Base-by-base conservation (phyloP, 2,888 invertebrate species). In the Spilosoma lubricipeda region DNA sequence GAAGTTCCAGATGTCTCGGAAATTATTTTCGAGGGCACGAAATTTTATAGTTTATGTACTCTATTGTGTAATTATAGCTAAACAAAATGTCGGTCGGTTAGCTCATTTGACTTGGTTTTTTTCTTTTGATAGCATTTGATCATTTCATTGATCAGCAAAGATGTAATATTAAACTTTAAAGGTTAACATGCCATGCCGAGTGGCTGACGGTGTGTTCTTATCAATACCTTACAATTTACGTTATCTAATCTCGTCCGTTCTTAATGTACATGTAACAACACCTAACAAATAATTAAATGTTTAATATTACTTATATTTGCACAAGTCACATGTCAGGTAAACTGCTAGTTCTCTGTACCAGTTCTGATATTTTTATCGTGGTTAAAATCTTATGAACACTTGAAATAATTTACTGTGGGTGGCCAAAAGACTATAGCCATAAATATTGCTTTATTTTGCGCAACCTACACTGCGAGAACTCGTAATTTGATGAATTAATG, bases 211-310 rank as follows among this genome's bases (percentile, higher is more conserved):
- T 72, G 48, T 80, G 65, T 65, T 74, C 76, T 84, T 85, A 85
- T 85, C 85, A 82, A 74, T 70, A 81, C 76, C 75, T 75, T 75
- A 82, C 75, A 76, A 75, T 78, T 72, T 72, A 45, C 71, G 70
- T 81, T 87, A 88, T 87, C 88, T 88, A 74, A 88, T 88, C 87
- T 78, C 72, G 74, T 78, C 73, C 77, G 77, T 82, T 85, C 85
- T 82, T 80, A 81, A 77, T 79, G 80, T 81, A 80, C 71, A 77
- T 77, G 72, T 70, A 76, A 76, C 75, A 66, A 74, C 63, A 64
- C 72, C 52, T 70, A 70, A 73, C 63, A 77, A 75, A 78, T 78
- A 80, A 78, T 83, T 78, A 79, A 77, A 81, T 71, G 48, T 71
- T 71, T 63, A 59, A 63, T 74, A 69, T 18, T 63, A 56, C 30